These are phyloP conservation scores for Apotomis capreana DNA, from an alignment of 2,888 invertebrate genomes.

Conservation along the genomic window DNA sequence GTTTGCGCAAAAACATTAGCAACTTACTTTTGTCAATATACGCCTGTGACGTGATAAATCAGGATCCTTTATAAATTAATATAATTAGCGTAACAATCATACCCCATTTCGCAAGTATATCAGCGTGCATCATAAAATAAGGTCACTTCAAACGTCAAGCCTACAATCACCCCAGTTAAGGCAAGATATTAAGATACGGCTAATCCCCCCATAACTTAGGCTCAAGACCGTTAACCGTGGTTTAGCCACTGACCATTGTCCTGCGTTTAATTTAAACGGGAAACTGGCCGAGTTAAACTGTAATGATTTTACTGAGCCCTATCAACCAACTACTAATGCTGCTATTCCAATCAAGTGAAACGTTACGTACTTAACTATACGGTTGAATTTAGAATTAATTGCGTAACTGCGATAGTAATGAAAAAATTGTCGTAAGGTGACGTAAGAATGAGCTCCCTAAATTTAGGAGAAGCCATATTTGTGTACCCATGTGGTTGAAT, in stretches of 20 bases:
- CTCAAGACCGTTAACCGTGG: conserved; percentile 72
- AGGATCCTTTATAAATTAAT: too few relatives aligned
- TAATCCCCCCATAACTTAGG: conserved; percentile 83
- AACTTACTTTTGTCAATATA: too few relatives aligned
- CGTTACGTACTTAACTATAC: background rate
- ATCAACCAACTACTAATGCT: background rate
- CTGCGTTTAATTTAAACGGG: conserved; percentile 81
- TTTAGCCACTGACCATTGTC: conserved; percentile 80
- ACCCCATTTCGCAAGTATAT: conserved; percentile 8
- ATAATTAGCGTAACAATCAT: background rate
- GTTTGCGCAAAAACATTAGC: too few relatives aligned
- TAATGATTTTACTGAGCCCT: conserved; percentile 75
- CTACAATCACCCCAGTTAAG: conserved; percentile 62
- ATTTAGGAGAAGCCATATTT: conserved; percentile 1
- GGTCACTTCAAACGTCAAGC: conserved; percentile 46
- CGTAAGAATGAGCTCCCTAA: conserved; percentile 63
- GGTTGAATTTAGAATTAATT: background rate
- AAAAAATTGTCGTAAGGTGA: conserved; percentile 51
- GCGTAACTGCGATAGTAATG: background rate
- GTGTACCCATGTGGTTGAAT: background rate
- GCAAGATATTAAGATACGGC: conserved; percentile 79
- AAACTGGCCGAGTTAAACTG: conserved; percentile 55
- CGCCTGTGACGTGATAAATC: too few relatives aligned
- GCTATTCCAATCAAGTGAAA: background rate
- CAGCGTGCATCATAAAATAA: conserved; percentile 29